These are phyloP conservation scores for Ennomos quercinarius DNA, from an alignment of 2,888 invertebrate genomes.

Conservation along the genomic window DNA sequence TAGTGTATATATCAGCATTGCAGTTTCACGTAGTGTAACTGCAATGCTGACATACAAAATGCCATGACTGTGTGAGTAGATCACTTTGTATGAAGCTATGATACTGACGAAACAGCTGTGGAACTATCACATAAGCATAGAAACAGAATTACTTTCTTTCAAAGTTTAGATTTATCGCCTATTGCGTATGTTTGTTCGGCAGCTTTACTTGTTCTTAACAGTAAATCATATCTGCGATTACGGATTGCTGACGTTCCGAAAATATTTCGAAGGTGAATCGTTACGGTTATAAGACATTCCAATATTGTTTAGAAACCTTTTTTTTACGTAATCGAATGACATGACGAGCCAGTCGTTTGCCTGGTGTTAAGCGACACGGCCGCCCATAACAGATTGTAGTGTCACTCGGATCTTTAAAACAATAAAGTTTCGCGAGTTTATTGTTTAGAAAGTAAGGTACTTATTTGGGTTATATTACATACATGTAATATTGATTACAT, in stretches of 20 bases:
- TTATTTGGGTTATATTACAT: too few relatives aligned
- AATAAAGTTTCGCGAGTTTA: not conserved
- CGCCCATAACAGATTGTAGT: too few relatives aligned
- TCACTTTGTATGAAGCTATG: not conserved
- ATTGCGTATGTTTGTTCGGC: constrained; percentile 72
- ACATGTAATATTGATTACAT: too few relatives aligned
- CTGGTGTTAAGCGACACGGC: too few relatives aligned
- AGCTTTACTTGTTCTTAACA: constrained; percentile 75
- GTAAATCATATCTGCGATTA: constrained; percentile 78
- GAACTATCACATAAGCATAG: constrained; percentile 69
- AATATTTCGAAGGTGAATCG: constrained; percentile 38
- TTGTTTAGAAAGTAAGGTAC: too few relatives aligned
- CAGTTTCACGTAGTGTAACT: too few relatives aligned
- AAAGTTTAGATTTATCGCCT: constrained; percentile 81
- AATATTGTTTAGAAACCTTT: constrained; percentile 19
- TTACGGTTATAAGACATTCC: constrained; percentile 30
- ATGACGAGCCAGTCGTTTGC: too few relatives aligned
- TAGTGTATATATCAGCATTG: too few relatives aligned
- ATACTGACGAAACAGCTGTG: constrained; percentile 11
- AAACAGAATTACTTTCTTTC: constrained; percentile 78
- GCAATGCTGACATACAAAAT: too few relatives aligned
- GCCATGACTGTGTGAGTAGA: not conserved
- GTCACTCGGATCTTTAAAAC: too few relatives aligned
- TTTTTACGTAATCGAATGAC: too few relatives aligned
- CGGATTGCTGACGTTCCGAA: constrained; percentile 66